Conservation (phyloP, 2,113 vertebrate genomes). For the Misgurnus mizolepis region DNA sequence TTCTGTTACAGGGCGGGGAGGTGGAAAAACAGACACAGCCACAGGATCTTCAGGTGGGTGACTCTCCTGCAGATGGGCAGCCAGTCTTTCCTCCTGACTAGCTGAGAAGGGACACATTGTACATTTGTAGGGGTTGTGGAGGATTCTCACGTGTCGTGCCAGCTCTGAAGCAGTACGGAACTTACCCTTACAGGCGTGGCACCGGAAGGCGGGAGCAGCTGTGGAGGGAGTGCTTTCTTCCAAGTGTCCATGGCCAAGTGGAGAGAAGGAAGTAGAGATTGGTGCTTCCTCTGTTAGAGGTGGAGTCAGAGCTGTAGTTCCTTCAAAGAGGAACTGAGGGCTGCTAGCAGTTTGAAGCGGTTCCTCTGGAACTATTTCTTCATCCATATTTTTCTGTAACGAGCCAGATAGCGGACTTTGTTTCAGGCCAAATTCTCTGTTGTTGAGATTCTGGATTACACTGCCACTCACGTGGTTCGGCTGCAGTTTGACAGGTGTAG, state of each 20-base stretch:
- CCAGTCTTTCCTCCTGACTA: conserved; percentile 84
- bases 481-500: conserved; percentile 71
- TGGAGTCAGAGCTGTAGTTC: conserved; percentile 68
- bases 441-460: conserved; percentile 41
- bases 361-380: conserved; percentile 56
- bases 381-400: conserved; percentile 61
- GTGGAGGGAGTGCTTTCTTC: conserved; percentile 50
- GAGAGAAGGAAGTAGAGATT: conserved; percentile 64
- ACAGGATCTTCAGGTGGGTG: conserved; percentile 67
- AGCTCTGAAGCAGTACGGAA: conserved; percentile 88
- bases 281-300: conserved; percentile 72
- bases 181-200: conserved; percentile 91
- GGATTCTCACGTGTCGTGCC: conserved; percentile 86
- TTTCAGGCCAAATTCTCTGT: conserved; percentile 34
- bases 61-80: conserved; percentile 80
- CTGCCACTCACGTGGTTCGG: conserved; percentile 56
- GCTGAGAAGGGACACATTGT: conserved; percentile 87
- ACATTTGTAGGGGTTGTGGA: conserved; percentile 91
- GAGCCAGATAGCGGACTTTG: conserved; percentile 60
- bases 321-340: conserved; percentile 64
- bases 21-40: conserved; percentile 56
- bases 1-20: conserved; percentile 34
- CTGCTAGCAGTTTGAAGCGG: conserved; percentile 61
- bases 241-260: conserved; percentile 50
- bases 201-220: conserved; percentile 77